A percentile compares a stretch with the other conserved stretches of the same genome.
phyloP scores from a whole-genome alignment of 1,140 invertebrate species.

The Cherax destructor region DNA sequence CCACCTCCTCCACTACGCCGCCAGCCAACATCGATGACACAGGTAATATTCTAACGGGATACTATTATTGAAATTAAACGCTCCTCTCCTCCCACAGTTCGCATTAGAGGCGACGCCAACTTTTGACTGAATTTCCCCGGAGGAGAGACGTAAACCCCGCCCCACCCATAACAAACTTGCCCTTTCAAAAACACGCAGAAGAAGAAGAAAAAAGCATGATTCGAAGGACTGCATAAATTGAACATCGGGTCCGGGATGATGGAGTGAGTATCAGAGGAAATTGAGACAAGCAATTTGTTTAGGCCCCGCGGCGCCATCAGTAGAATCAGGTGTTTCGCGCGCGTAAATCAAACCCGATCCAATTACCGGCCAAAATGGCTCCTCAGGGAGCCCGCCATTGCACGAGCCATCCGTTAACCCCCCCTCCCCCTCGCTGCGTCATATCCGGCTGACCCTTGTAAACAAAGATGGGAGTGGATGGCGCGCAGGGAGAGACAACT shows the following conservation, averaged over 20 bases:
- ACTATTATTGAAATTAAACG: conserved; percentile 53
- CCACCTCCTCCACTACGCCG: not conserved
- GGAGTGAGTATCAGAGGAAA: conserved; percentile 57
- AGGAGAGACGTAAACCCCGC: not conserved
- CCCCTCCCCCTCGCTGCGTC: conserved; percentile 23
- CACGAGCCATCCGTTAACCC: conserved; percentile 40
- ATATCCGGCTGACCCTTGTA: conserved; percentile 62
- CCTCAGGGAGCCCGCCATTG: conserved; percentile 54
- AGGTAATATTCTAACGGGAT: conserved; percentile 46
- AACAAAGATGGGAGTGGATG: conserved; percentile 59
- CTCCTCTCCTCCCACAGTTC: conserved; percentile 40
- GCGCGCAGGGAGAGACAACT: not conserved
- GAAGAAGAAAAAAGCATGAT: not conserved
- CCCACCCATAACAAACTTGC: not conserved
- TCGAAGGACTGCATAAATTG: conserved; percentile 35
- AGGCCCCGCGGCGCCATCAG: conserved; percentile 56
- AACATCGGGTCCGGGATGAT: conserved; percentile 39
- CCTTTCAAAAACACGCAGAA: not conserved
- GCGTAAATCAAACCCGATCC: conserved; percentile 68
- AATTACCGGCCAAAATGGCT: conserved; percentile 65
- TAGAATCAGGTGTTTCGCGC: conserved; percentile 68
- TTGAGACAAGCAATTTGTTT: conserved; percentile 67
- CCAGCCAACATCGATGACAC: conserved; percentile 34
- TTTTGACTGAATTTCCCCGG: conserved; percentile 50
- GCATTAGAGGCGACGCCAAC: conserved; percentile 50